Evolutionary conservation across 2,797 vertebrate species (phyloP), one percentile per base, ranked within the genome.

Genomic region (Hyperoplus lanceolatus): DNA sequence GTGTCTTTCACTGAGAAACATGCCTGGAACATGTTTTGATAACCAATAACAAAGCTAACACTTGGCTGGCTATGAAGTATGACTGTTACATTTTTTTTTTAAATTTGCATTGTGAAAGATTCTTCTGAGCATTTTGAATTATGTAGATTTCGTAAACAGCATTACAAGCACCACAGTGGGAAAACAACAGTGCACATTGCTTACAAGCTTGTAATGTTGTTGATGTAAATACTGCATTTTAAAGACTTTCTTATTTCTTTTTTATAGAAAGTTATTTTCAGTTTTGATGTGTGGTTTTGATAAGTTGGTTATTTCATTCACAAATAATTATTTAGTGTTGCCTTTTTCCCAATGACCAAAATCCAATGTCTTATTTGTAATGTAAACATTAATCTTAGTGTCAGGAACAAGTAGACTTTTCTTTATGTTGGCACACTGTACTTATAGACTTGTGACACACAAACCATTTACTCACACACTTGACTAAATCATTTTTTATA

Each of bases 311-410:
- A 89, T 93, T 90, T 90, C 70, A 89, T 84, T 93, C 81, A 91
- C 88, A 87, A 84, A 75, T 91, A 86, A 91, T 93, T 72, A 87
- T 90, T 93, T 88, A 87, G 90, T 94, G 87, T 90, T 94, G 90
- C 93, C 92, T 84, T 90, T 85, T 58, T 58, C 76, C 92, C 90
- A 73, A 81, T 88, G 93, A 95, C 93, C 93, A 94, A 95, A 94
- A 92, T 94, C 89, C 89, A 92, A 92, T 93, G 93, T 95, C 87
- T 94, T 93, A 92, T 86, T 88, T 93, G 90, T 92, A 83, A 65
- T 81, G 83, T 88, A 92, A 90, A 94, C 91, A 90, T 92, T 79
- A 84, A 87, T 88, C 81, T 90, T 86, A 64, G 87, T 90, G 94
- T 95, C 93, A 92, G 92, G 92, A 92, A 93, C 65, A 63, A 89